A percentile compares a stretch with the other conserved stretches of the same genome.
These are phyloP conservation scores for Meiosimyza decipiens DNA, from an alignment of 2,888 invertebrate species.

Conservation along the genomic window DNA sequence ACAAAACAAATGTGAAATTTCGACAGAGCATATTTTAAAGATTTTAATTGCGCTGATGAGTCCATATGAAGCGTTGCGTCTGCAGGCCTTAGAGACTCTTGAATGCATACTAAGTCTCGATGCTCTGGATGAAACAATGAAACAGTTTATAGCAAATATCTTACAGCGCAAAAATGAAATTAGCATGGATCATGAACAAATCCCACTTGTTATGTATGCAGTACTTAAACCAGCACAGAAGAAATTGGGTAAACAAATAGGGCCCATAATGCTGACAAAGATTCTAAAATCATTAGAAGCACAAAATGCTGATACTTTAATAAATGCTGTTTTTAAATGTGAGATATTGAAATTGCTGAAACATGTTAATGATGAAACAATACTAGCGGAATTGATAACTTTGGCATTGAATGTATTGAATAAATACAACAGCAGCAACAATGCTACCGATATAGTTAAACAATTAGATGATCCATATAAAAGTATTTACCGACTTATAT, in stretches of 20 bases:
- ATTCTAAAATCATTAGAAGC: neutral
- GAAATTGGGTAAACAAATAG: neutral
- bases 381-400: slow-evolving; percentile 52
- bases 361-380: slow-evolving; percentile 53
- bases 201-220: slow-evolving; percentile 73
- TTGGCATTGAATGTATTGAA: slow-evolving; percentile 48
- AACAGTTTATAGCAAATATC: slow-evolving; percentile 63
- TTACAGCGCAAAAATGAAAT: slow-evolving; percentile 71
- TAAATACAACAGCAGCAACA: slow-evolving; percentile 20
- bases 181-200: slow-evolving; percentile 74
- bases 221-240: slow-evolving; percentile 63
- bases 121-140: slow-evolving; percentile 49
- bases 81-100: slow-evolving; percentile 70
- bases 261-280: neutral
- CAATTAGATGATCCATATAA: slow-evolving; percentile 69
- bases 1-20: slow-evolving; percentile 45
- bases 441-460: slow-evolving; percentile 35
- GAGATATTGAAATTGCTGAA: slow-evolving; percentile 53
- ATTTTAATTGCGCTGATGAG: slow-evolving; percentile 70
- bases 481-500: slow-evolving; percentile 69
- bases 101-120: slow-evolving; percentile 41
- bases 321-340: slow-evolving; percentile 46
- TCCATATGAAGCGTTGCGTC: slow-evolving; percentile 70
- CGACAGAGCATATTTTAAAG: slow-evolving; percentile 51
- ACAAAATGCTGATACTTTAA: neutral